Conservation (phyloP, 2,888 invertebrate genomes). For the Biston stratarius region DNA sequence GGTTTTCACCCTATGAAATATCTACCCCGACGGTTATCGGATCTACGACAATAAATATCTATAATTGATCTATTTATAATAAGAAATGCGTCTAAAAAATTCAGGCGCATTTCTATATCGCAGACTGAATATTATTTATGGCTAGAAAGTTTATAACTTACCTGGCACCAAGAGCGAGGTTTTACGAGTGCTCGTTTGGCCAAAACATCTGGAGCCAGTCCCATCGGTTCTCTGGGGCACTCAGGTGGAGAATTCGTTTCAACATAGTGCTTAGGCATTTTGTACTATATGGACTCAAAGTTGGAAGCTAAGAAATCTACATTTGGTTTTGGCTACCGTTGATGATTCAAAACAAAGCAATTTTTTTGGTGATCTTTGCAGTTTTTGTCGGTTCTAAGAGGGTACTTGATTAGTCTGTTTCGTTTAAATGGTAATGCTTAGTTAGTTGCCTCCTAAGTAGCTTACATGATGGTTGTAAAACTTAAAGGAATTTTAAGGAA, state of each 20-base stretch:
- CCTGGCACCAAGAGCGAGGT: constrained; percentile 56
- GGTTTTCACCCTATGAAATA: too few relatives aligned
- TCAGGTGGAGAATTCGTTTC: constrained; percentile 18
- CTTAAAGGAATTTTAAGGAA: too few relatives aligned
- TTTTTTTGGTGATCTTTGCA: neutral
- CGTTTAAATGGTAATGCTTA: too few relatives aligned
- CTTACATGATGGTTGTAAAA: too few relatives aligned
- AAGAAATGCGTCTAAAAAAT: too few relatives aligned
- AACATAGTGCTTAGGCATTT: constrained; percentile 29
- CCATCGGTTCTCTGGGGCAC: constrained; percentile 49
- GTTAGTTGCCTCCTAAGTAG: too few relatives aligned
- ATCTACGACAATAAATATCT: too few relatives aligned
- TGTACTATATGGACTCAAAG: neutral
- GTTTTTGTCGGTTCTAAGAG: too few relatives aligned
- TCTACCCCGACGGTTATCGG: too few relatives aligned
- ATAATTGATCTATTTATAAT: too few relatives aligned
- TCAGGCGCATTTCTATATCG: too few relatives aligned
- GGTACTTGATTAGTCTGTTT: too few relatives aligned
- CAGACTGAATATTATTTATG: neutral
- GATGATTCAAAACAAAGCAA: neutral
- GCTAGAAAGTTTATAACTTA: constrained; percentile 36
- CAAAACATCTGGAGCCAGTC: constrained; percentile 58
- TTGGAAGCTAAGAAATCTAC: neutral
- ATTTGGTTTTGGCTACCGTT: neutral
- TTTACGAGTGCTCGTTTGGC: constrained; percentile 54